These are phyloP conservation scores for Syncerus caffer DNA, from an alignment of 2,797 vertebrate species.

Conservation along the genomic window DNA sequence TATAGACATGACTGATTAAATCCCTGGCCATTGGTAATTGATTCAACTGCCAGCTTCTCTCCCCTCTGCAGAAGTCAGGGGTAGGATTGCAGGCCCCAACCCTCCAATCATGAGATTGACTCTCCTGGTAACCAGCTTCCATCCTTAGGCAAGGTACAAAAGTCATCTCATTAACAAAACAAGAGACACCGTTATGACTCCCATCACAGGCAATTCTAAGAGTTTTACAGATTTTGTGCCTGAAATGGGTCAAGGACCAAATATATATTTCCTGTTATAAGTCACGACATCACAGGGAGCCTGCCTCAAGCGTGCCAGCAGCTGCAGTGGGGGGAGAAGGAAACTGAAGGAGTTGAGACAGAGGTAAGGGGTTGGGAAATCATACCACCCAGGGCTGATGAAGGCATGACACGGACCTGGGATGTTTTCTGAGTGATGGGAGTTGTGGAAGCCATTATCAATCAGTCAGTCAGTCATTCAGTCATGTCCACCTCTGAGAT, in stretches of 20 bases:
- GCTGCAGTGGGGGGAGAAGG: not conserved
- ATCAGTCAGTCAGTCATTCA: not conserved
- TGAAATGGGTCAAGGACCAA: not conserved
- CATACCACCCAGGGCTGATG: rapidly evolving
- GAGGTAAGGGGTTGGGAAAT: not conserved
- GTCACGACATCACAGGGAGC: not conserved
- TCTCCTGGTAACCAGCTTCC: not conserved
- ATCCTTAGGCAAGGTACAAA: not conserved
- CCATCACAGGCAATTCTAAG: not conserved
- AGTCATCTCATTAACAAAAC: not conserved
- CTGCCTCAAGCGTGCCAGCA: not conserved
- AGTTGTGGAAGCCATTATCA: not conserved
- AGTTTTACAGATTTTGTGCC: not conserved
- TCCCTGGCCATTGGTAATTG: not conserved
- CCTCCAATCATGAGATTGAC: not conserved
- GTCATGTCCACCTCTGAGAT: not conserved
- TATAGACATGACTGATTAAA: not conserved
- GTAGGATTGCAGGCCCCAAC: not conserved
- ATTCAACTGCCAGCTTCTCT: not conserved
- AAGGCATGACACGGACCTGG: not conserved
- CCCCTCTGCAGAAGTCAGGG: not conserved
- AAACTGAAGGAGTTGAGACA: not conserved
- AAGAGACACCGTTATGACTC: not conserved
- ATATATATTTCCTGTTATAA: not conserved
- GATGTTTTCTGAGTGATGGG: not conserved